A percentile compares a stretch with the other conserved stretches of the same genome.
Evolutionary conservation across 2,113 vertebrate species (phyloP).

Genomic region (Galemys pyrenaicus): DNA sequence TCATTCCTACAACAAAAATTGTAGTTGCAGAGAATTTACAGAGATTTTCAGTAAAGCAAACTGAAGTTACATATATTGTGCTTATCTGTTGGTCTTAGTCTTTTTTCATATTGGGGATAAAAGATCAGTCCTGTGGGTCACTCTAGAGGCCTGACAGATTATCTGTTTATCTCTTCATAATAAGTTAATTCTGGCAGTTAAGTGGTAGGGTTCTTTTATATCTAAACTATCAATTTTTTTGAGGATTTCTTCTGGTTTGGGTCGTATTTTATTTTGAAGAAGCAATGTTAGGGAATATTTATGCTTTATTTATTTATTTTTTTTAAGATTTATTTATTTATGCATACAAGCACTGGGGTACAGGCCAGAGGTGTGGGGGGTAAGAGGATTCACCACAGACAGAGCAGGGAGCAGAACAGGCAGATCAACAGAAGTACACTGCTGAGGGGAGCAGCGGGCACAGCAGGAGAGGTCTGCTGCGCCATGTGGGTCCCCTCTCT

Average conservation of each 20-base stretch:
- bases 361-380: too few relatives aligned
- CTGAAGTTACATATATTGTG: not conserved
- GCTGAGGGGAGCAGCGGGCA: too few relatives aligned
- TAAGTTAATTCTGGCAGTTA: constrained; percentile 22
- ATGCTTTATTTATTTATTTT: too few relatives aligned
- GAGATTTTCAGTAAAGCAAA: not conserved
- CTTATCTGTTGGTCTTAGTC: not conserved
- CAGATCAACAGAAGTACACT: too few relatives aligned
- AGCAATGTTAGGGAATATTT: not conserved
- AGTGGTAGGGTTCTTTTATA: not conserved
- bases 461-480: too few relatives aligned
- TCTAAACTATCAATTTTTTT: not conserved
- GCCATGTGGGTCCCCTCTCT: too few relatives aligned
- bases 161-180: not conserved
- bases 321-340: too few relatives aligned
- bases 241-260: constrained; percentile 46
- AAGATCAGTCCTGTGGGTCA: not conserved
- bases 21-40: constrained; percentile 25
- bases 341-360: too few relatives aligned
- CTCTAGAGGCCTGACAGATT: not conserved
- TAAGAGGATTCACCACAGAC: too few relatives aligned
- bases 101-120: not conserved
- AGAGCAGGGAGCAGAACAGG: too few relatives aligned
- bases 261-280: constrained; percentile 51
- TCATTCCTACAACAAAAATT: not conserved